phyloP scores from a whole-genome alignment of 1,140 invertebrate species.

The Leptopilina boulardi region DNA sequence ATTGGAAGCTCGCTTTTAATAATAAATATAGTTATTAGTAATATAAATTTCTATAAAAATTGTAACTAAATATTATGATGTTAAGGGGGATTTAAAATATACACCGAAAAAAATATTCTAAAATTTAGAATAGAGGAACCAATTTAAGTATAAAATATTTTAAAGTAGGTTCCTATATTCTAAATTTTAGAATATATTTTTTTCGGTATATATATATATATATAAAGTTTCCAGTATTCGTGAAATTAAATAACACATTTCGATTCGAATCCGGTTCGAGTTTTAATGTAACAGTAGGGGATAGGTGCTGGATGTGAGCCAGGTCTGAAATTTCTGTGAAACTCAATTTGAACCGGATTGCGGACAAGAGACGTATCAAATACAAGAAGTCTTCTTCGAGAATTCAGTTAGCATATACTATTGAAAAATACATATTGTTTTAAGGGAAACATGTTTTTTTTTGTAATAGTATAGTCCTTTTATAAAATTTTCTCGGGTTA shows the following conservation, averaged over 20 bases:
- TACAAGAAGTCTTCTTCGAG: neutral
- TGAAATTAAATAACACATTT: slow-evolving; percentile 5
- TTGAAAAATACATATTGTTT: neutral
- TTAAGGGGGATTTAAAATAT: too few species aligned
- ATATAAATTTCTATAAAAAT: too few species aligned
- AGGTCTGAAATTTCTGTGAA: slow-evolving; percentile 26
- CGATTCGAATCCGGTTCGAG: neutral
- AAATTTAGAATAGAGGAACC: too few species aligned
- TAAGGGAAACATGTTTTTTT: neutral
- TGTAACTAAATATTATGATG: too few species aligned
- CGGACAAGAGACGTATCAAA: neutral
- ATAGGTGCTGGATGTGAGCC: neutral
- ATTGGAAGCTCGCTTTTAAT: too few species aligned
- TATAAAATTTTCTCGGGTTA: too few species aligned
- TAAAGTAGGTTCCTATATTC: too few species aligned
- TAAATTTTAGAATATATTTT: neutral
- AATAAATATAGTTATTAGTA: too few species aligned
- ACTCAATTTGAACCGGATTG: slow-evolving; percentile 16
- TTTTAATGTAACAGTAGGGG: slow-evolving; percentile 4
- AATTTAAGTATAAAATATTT: too few species aligned
- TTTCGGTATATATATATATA: neutral
- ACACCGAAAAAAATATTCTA: too few species aligned
- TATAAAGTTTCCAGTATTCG: neutral
- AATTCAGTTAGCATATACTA: neutral
- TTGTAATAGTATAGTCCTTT: too few species aligned